Conservation (phyloP, 2,888 invertebrate species). For the Stenotaenia linearis region DNA sequence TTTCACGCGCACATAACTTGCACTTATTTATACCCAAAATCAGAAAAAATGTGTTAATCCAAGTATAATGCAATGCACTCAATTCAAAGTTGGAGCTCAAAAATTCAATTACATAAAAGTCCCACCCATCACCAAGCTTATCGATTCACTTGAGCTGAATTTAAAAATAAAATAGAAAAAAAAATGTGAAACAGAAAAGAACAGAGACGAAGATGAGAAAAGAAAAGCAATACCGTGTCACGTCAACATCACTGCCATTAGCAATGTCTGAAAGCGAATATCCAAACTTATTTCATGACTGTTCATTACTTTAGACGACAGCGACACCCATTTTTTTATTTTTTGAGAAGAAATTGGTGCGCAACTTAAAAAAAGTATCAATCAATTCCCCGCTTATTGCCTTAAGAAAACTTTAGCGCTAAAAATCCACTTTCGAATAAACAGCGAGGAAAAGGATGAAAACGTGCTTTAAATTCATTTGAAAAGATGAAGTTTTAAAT, state of each 20-base stretch:
- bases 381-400: background rate
- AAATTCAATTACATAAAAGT: conserved; percentile 8
- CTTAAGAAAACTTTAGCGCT: background rate
- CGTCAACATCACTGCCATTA: background rate
- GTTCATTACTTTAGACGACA: background rate
- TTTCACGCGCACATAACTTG: background rate
- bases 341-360: background rate
- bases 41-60: background rate
- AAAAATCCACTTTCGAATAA: background rate
- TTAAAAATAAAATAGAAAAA: background rate
- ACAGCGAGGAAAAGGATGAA: background rate
- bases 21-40: background rate
- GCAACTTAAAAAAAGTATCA: background rate
- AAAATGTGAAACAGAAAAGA: background rate
- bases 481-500: too few species aligned
- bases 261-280: background rate
- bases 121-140: background rate
- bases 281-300: background rate
- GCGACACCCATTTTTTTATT: background rate
- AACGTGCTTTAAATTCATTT: background rate
- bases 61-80: background rate
- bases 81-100: background rate
- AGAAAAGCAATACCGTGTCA: background rate
- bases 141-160: background rate
- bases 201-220: background rate